phyloP scores from a whole-genome alignment of 2,797 vertebrate species.

The Peromyscus melanophrys region DNA sequence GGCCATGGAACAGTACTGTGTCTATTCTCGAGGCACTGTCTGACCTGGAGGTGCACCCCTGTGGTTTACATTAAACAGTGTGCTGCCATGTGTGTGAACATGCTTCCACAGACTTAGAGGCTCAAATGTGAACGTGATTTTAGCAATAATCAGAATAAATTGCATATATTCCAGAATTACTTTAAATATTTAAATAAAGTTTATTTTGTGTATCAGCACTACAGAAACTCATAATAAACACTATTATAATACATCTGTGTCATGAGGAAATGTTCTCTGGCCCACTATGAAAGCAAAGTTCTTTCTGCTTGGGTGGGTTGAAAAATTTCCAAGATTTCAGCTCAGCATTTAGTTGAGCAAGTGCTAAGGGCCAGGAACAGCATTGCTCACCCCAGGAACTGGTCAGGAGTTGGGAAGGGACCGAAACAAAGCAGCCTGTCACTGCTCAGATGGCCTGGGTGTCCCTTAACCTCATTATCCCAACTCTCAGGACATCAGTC shows the following conservation, averaged over 20 bases:
- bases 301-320: neutral
- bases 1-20: too few relatives aligned
- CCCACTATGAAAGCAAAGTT: neutral
- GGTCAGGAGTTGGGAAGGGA: neutral
- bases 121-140: conserved; percentile 38
- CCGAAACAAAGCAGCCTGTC: neutral
- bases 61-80: neutral
- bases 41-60: neutral
- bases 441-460: neutral
- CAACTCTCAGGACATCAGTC: accelerated
- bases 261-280: neutral
- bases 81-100: accelerated
- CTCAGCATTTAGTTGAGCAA: neutral
- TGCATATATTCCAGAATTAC: conserved; percentile 11
- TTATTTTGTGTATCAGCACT: conserved; percentile 70
- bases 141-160: conserved; percentile 52
- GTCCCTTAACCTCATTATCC: accelerated
- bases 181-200: conserved; percentile 68
- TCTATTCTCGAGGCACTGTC: neutral
- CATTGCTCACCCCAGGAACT: neutral
- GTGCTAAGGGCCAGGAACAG: neutral
- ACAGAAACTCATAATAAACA: conserved; percentile 66
- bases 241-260: neutral
- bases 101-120: neutral
- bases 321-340: neutral